Percentiles rank a stretch among this genome's conserved stretches.
Conservation (phyloP, 2,113 vertebrate genomes). For the Nicator chloris region DNA sequence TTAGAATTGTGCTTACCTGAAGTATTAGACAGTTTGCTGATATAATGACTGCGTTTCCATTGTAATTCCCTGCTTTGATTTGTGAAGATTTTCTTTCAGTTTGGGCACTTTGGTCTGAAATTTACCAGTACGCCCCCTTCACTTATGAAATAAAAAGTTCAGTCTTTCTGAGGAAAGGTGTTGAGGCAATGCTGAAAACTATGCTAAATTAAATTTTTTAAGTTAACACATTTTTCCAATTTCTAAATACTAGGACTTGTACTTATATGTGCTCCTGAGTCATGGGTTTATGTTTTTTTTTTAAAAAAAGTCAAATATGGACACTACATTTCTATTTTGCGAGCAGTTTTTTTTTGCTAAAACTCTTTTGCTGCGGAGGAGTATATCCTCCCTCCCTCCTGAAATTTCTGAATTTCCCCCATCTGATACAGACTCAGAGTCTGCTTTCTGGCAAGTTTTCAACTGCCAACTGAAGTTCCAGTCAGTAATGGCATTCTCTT, state of each 20-base stretch:
- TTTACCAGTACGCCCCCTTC: background rate
- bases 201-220: background rate
- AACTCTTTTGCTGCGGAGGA: background rate
- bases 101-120: background rate
- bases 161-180: background rate
- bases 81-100: background rate
- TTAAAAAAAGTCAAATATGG: background rate
- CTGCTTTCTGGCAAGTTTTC: background rate
- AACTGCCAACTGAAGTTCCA: constrained; percentile 20
- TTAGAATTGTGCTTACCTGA: background rate
- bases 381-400: background rate
- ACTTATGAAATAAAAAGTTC: background rate
- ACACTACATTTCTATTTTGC: background rate
- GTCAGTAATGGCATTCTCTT: background rate
- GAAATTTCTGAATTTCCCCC: background rate
- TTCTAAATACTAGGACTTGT: background rate
- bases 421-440: background rate
- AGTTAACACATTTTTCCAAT: background rate
- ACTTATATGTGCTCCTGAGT: background rate
- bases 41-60: background rate
- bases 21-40: background rate
- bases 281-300: background rate
- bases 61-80: background rate
- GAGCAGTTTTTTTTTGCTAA: background rate
- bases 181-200: background rate